Base-by-base conservation (phyloP, 2,888 invertebrate genomes). In the Pseudoips prasinana region DNA sequence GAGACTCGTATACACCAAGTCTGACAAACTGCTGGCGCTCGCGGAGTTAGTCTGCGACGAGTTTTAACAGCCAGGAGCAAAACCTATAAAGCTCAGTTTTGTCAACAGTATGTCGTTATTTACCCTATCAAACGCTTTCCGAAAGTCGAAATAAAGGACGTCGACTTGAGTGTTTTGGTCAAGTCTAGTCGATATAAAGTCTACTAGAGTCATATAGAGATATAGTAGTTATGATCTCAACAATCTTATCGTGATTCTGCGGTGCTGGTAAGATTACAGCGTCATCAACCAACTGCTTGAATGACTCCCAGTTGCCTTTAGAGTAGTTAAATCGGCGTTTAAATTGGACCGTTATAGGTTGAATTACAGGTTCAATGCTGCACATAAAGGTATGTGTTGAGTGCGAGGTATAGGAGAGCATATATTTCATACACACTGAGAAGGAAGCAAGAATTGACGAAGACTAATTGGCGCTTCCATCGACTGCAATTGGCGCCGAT, bases 251-350 rank as follows among this genome's bases (percentile, higher is more conserved):
- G 10, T 19, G 19, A 10, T 25, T 31, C 5, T 9, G 8, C 3
- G 19, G 30, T 1, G n/a, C 10, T 1, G 30, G 30, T 11, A 2
- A 7, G 10, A 31, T 3, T 0, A 31, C 1, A 8, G 1, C 25
- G 9, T 22, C 22, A 2, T 14, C 8, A 6, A 8, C 8, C 8
- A 8, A 3, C 1, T 17, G 9, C n/a, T n/a, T n/a, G 4, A 27
- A 9, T 10, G 8, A 10, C 11, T 26, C 10, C 25, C 28, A 34
- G 28, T 25, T 7, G 7, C 24, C 35, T 8, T 26, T 30, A 1
- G 8, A 1, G 7, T 18, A 36, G 18, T 36, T 36, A n/a, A 36
- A 36, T 7, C 35, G 26, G 17, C 30, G 35, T 7, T 9, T 29
- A n/a, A 36, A 36, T 5, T 29, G 26, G 0, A 36, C 29, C 8